A percentile compares a stretch with the other conserved stretches of the same genome.
These are phyloP conservation scores for Venturia canescens DNA, from an alignment of 1,140 invertebrate genomes.

Conservation along the genomic window DNA sequence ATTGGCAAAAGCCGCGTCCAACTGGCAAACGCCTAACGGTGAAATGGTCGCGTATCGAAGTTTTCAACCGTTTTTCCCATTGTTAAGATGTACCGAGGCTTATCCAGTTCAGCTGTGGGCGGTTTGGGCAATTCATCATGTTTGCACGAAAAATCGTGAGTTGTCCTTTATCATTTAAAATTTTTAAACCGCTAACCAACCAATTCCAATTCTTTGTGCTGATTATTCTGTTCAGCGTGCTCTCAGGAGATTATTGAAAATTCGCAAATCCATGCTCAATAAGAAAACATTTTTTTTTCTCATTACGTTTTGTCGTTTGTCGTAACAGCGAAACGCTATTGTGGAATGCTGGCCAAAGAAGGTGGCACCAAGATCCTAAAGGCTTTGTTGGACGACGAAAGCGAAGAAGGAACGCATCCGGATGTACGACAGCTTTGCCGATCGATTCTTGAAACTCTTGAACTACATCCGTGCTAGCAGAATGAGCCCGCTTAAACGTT, in stretches of 20 bases:
- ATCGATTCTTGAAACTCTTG: constrained; percentile 74
- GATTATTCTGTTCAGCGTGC: too few species aligned
- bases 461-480: constrained; percentile 70
- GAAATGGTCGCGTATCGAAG: constrained; percentile 93
- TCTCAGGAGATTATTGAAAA: too few species aligned
- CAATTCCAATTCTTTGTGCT: neutral
- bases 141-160: constrained; percentile 88
- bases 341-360: constrained; percentile 83
- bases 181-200: neutral
- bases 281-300: constrained; percentile 38
- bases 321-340: constrained; percentile 83
- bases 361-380: constrained; percentile 79
- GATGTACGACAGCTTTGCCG: constrained; percentile 73
- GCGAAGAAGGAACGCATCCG: constrained; percentile 67
- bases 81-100: constrained; percentile 80
- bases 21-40: constrained; percentile 85
- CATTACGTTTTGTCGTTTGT: neutral
- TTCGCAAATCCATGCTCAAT: neutral
- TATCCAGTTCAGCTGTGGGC: constrained; percentile 89
- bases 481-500: constrained; percentile 16
- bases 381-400: constrained; percentile 71
- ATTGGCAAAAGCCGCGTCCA: constrained; percentile 80
- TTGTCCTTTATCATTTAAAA: constrained; percentile 43
- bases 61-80: constrained; percentile 87
- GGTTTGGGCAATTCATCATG: constrained; percentile 90